phyloP scores from a whole-genome alignment of 2,113 vertebrate species.

The Ia io region DNA sequence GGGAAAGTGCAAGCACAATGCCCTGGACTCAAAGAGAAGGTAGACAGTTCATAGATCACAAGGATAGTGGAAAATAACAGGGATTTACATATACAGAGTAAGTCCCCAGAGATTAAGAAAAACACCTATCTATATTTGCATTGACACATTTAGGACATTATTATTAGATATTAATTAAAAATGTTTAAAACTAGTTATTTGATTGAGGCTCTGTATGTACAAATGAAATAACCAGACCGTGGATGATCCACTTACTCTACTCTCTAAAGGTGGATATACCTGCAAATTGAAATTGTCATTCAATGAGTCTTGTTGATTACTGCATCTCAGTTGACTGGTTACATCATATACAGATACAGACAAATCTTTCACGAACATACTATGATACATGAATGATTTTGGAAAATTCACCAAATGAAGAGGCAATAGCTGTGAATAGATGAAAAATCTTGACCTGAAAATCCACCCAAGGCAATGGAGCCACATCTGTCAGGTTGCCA shows the following conservation, averaged over 20 bases:
- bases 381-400: slow-evolving; percentile 19
- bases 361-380: slow-evolving; percentile 18
- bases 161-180: slow-evolving; percentile 32
- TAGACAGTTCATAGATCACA: background rate
- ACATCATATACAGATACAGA: background rate
- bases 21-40: background rate
- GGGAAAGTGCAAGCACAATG: background rate
- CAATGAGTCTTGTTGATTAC: background rate
- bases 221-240: slow-evolving; percentile 35
- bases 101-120: background rate
- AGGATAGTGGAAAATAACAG: background rate
- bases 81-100: background rate
- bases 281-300: slow-evolving; percentile 30
- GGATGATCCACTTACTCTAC: background rate
- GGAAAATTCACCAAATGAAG: slow-evolving; percentile 12
- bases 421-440: background rate
- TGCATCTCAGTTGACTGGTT: background rate
- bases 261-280: background rate
- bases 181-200: slow-evolving; percentile 21
- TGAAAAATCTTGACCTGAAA: background rate
- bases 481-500: background rate
- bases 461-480: background rate
- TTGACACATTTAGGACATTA: slow-evolving; percentile 43
- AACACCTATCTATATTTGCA: background rate
- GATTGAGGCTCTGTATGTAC: background rate